Conservation (phyloP, 2,888 invertebrate genomes). For the Leptinotarsa peninsularis region DNA sequence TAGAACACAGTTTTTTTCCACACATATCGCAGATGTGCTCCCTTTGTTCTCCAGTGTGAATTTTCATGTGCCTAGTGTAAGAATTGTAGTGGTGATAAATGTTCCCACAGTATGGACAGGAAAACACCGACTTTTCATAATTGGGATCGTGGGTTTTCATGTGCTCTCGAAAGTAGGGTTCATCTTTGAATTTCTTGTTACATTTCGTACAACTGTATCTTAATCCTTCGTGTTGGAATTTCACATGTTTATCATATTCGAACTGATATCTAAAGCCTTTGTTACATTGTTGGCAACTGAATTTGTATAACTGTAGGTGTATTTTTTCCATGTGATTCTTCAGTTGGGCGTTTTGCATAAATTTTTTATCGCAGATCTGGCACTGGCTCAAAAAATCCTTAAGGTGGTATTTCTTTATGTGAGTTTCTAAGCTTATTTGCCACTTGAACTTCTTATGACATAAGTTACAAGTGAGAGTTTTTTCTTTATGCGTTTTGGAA, state of each 20-base stretch:
- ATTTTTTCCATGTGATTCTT: constrained; percentile 24
- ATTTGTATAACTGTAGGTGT: constrained; percentile 51
- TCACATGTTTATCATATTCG: constrained; percentile 23
- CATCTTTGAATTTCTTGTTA: constrained; percentile 41
- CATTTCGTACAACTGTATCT: constrained; percentile 39
- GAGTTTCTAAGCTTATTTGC: constrained; percentile 3
- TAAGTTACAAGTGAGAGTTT: constrained; percentile 19
- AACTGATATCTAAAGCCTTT: constrained; percentile 22
- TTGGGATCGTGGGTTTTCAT: constrained; percentile 44
- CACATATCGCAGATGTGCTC: constrained; percentile 52
- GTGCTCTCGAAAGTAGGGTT: constrained; percentile 41
- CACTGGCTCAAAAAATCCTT: constrained; percentile 59
- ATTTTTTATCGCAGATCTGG: constrained; percentile 66
- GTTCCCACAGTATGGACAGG: constrained; percentile 37
- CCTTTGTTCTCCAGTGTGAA: constrained; percentile 10
- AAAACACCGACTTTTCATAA: constrained; percentile 32
- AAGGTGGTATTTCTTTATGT: constrained; percentile 40
- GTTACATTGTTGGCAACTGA: constrained; percentile 63
- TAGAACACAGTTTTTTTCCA: constrained; percentile 49
- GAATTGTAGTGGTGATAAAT: constrained; percentile 19
- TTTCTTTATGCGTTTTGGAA: constrained; percentile 17
- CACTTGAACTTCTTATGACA: constrained; percentile 25
- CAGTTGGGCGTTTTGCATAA: constrained; percentile 59
- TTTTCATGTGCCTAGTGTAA: constrained; percentile 35
- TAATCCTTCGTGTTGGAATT: constrained; percentile 25